phyloP scores from a whole-genome alignment of 1,140 invertebrate species.

The Scaptomyza graminum region DNA sequence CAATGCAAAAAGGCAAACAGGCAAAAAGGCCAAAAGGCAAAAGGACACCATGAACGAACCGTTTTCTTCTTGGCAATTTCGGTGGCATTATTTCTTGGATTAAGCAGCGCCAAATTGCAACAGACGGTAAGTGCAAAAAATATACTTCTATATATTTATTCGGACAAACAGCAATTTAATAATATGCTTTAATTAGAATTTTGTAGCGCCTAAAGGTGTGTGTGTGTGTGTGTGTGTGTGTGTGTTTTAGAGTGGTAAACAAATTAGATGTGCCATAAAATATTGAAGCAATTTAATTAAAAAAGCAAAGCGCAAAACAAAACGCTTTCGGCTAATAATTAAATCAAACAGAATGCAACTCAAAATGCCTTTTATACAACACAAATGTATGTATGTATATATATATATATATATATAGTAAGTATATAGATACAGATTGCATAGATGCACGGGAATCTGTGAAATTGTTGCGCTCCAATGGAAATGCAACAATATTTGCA shows the following conservation, averaged over 20 bases:
- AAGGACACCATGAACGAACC: conserved; percentile 39
- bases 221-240: no score
- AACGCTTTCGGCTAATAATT: conserved; percentile 63
- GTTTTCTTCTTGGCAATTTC: conserved; percentile 59
- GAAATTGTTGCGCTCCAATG: conserved; percentile 41
- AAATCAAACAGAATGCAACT: conserved; percentile 55
- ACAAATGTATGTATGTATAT: conserved; percentile 17
- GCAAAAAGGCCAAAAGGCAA: conserved; percentile 12
- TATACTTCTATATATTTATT: neutral
- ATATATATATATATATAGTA: conserved; percentile 30
- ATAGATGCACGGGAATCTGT: conserved; percentile 14
- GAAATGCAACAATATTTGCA: conserved; percentile 79
- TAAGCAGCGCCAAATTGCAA: conserved; percentile 74
- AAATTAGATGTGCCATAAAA: conserved; percentile 51
- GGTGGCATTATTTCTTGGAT: conserved; percentile 69
- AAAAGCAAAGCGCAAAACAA: conserved; percentile 32
- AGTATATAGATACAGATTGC: conserved; percentile 17
- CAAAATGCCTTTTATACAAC: neutral
- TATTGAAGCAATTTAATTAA: conserved; percentile 62
- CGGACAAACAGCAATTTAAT: conserved; percentile 8
- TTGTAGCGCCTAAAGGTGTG: neutral
- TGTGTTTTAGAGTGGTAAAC: conserved; percentile 15
- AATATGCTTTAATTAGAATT: conserved; percentile 30
- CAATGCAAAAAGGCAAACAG: neutral
- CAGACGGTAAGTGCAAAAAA: conserved; percentile 64